phyloP scores from a whole-genome alignment of 2,888 invertebrate genomes.

The Tridacna crocea region DNA sequence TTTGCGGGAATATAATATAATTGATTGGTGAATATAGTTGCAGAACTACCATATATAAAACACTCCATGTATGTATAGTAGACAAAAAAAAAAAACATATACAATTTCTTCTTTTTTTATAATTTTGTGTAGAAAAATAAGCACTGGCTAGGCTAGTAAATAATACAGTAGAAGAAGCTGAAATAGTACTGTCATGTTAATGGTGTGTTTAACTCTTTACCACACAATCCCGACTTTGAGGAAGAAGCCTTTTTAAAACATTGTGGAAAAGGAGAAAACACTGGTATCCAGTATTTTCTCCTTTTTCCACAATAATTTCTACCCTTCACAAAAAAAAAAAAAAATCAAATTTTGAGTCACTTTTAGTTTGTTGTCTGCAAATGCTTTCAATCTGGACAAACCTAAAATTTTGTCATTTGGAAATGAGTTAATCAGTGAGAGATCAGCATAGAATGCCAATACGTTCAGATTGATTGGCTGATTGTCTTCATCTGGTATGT shows the following conservation, averaged over 20 bases:
- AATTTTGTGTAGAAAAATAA: too few relatives aligned
- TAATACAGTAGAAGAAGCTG: neutral
- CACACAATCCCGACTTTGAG: neutral
- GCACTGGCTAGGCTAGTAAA: too few relatives aligned
- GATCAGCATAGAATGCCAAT: too few relatives aligned
- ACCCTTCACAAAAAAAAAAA: neutral
- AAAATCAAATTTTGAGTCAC: neutral
- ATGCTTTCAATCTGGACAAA: neutral
- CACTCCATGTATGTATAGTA: too few relatives aligned
- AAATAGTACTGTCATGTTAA: neutral
- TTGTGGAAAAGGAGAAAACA: neutral
- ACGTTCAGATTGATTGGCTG: too few relatives aligned
- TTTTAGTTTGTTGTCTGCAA: neutral
- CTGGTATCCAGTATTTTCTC: neutral
- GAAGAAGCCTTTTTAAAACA: neutral
- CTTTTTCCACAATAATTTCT: neutral
- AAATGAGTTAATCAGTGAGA: too few relatives aligned
- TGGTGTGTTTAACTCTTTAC: neutral
- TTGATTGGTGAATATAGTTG: too few relatives aligned
- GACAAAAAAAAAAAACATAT: too few relatives aligned
- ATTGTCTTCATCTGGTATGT: too few relatives aligned
- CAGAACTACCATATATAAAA: too few relatives aligned
- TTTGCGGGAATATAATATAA: too few relatives aligned
- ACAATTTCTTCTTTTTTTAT: too few relatives aligned
- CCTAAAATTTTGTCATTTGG: neutral